Evolutionary conservation across 2,888 invertebrate genomes (phyloP).

Genomic region (Nomada hirtipes): DNA sequence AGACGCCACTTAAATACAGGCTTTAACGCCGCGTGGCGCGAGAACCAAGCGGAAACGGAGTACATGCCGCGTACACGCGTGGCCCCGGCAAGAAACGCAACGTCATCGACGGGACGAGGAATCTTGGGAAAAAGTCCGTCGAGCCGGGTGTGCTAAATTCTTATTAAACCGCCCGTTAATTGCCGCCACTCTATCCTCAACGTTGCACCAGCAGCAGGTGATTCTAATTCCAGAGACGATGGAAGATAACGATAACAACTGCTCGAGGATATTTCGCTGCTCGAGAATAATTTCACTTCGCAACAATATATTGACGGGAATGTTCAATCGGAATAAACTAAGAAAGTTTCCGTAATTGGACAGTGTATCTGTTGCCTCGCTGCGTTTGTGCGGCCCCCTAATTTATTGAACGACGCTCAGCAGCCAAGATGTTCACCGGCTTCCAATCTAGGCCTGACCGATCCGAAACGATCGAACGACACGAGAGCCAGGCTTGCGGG

Average conservation of each 20-base stretch:
- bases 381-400: too few species aligned
- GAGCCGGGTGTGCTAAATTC: conserved; percentile 31
- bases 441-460: conserved; percentile 47
- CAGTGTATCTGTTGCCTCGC: too few species aligned
- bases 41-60: conserved; percentile 53
- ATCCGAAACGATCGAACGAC: conserved; percentile 5
- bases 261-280: too few species aligned
- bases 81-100: conserved; percentile 19
- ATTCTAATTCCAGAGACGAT: background rate
- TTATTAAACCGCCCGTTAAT: conserved; percentile 44
- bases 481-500: background rate
- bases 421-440: background rate
- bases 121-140: conserved; percentile 11
- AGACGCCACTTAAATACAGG: conserved; percentile 66
- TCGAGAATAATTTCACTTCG: too few species aligned
- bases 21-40: conserved; percentile 65
- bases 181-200: background rate
- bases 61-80: conserved; percentile 22
- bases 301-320: too few species aligned
- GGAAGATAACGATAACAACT: too few species aligned
- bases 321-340: too few species aligned
- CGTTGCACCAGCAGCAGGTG: background rate
- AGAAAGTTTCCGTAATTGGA: too few species aligned
- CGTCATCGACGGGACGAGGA: conserved; percentile 10
- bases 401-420: conserved; percentile 1